A percentile compares a stretch with the other conserved stretches of the same genome.
Conservation (phyloP, 2,888 invertebrate species). For the Hecatera dysodea region DNA sequence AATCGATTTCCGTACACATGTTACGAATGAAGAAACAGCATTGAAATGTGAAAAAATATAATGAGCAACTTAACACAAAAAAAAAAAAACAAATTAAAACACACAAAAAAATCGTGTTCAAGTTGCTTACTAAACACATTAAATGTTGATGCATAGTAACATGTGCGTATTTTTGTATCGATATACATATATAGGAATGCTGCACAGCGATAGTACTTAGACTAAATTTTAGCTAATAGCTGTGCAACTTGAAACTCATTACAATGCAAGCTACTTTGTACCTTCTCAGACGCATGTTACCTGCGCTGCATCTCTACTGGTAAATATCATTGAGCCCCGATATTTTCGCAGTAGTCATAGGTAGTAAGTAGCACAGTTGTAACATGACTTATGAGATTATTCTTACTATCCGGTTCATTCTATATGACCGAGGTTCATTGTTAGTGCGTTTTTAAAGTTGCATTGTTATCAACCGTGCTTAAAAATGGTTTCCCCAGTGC, state of each 20-base stretch:
- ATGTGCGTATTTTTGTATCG: conserved; percentile 21
- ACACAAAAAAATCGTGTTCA: not conserved
- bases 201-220: not conserved
- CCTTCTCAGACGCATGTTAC: not conserved
- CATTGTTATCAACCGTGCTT: not conserved
- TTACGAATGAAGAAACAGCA: not conserved
- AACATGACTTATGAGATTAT: not conserved
- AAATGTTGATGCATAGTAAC: not conserved
- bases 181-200: not conserved
- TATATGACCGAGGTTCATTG: not conserved
- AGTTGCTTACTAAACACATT: conserved; percentile 6
- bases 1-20: conserved; percentile 5
- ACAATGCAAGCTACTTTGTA: not conserved
- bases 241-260: conserved; percentile 4
- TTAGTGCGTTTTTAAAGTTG: conserved; percentile 13
- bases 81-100: not conserved
- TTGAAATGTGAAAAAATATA: not conserved
- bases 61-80: not conserved
- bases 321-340: not conserved
- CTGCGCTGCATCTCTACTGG: not conserved
- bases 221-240: not conserved
- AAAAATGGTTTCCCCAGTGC: conserved; percentile 14
- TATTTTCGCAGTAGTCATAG: not conserved
- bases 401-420: not conserved
- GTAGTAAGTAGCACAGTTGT: not conserved